Base-by-base conservation (phyloP, 2,113 vertebrate genomes). In the Pterophyllum scalare region DNA sequence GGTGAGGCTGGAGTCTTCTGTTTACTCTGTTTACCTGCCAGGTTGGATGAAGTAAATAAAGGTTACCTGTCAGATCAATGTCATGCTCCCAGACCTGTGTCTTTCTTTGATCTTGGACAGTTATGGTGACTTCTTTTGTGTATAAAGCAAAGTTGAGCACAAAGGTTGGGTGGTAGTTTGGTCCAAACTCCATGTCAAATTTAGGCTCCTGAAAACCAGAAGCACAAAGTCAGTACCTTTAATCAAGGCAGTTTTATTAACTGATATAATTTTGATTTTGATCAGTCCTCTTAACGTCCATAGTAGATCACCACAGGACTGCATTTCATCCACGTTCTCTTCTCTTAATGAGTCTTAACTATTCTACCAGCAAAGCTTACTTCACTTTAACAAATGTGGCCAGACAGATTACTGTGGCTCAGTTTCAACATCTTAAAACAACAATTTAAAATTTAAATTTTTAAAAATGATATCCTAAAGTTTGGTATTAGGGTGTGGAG, bases 141-240 rank as follows among this genome's bases (percentile, higher is more conserved):
- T 52, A 35, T 46, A 14, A 0, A 19, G 38, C 22, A 11, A 81
- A 43, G 3, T 15, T 5, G 24, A 85, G 52, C 78, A 70, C 54
- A 77, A 85, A 85, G 2, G 35, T 59, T 2, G 60, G 60, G 40
- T 64, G 43, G 54, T 38, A 85, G 46, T 85, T 85, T 28, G 83
- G 78, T 65, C 56, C 83, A 54, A n/a, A 75, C 26, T 77, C 35
- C 60, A 75, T 6, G 24, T 84, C 65, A 43, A 79, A 59, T 2
- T 56, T 15, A 22, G 22, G 59, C 43, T 31, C 26, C 83, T 85
- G 67, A 43, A 62, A 75, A 75, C 33, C 17, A 52, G 12, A 72
- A 54, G 24, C 0, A 5, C 38, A 40, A 10, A 40, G 38, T 40
- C 38, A 64, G 33, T 11, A 35, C 20, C 61, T 64, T 64, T 38